phyloP scores from a whole-genome alignment of 2,888 invertebrate genomes.

The Himalopsyche kuldschensis region DNA sequence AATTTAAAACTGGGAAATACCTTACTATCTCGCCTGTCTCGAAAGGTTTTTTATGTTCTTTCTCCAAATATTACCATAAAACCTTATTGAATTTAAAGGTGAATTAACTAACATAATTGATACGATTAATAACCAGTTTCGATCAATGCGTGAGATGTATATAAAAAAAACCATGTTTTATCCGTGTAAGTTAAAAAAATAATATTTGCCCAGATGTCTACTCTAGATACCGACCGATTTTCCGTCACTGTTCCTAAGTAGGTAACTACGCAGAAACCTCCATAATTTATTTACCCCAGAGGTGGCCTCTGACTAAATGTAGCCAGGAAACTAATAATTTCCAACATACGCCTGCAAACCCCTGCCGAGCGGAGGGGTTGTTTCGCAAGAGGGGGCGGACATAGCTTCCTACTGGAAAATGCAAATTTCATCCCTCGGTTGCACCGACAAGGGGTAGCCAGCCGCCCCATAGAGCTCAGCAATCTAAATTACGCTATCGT shows the following conservation, averaged over 20 bases:
- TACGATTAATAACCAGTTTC: too few species aligned
- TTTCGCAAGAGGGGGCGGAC: not conserved
- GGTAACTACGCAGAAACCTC: slow-evolving; percentile 10
- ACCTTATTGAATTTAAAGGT: too few species aligned
- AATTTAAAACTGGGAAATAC: too few species aligned
- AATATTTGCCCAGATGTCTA: too few species aligned
- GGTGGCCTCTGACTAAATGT: slow-evolving; percentile 26
- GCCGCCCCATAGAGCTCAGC: slow-evolving; percentile 41
- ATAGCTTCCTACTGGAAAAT: slow-evolving; percentile 34
- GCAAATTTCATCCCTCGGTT: slow-evolving; percentile 40
- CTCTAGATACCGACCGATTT: not conserved
- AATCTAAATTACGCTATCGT: slow-evolving; percentile 38
- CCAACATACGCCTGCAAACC: slow-evolving; percentile 33
- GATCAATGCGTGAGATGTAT: too few species aligned
- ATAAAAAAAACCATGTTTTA: too few species aligned
- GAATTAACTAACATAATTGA: too few species aligned
- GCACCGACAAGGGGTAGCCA: slow-evolving; percentile 44
- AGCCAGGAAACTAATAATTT: slow-evolving; percentile 41
- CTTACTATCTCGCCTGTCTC: too few species aligned
- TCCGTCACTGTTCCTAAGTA: not conserved
- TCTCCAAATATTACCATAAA: too few species aligned
- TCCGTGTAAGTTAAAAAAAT: too few species aligned
- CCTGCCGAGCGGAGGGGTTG: slow-evolving; percentile 38
- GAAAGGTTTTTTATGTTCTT: too few species aligned
- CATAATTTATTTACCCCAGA: slow-evolving; percentile 41